phyloP scores from a whole-genome alignment of 2,113 vertebrate genomes.

The Passer montanus region DNA sequence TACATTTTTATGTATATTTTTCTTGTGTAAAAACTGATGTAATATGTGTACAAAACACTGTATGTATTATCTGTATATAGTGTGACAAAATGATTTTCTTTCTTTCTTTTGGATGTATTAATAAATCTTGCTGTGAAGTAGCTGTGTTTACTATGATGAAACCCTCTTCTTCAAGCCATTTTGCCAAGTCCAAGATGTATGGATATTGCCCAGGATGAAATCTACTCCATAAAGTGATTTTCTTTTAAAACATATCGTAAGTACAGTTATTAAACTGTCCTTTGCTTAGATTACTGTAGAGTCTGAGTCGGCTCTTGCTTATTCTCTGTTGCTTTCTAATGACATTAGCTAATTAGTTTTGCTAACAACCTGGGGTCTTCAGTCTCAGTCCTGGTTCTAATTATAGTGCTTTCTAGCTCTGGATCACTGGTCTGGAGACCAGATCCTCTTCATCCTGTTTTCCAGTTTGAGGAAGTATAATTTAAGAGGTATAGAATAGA shows the following conservation, averaged over 20 bases:
- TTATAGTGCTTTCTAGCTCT: constrained; percentile 14
- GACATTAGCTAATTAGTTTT: constrained; percentile 48
- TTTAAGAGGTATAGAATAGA: background rate
- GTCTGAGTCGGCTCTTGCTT: constrained; percentile 11
- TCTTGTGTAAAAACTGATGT: constrained; percentile 99
- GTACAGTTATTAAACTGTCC: constrained; percentile 38
- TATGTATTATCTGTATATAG: constrained; percentile 99
- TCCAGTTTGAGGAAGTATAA: background rate
- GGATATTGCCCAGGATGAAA: background rate
- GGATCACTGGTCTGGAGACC: background rate
- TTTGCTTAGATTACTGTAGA: constrained; percentile 20
- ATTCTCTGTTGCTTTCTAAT: constrained; percentile 41
- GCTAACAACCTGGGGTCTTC: background rate
- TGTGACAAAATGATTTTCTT: constrained; percentile 98
- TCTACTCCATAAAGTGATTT: background rate
- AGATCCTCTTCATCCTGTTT: background rate
- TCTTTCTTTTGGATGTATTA: constrained; percentile 99
- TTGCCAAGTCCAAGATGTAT: background rate
- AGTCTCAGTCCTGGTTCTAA: background rate
- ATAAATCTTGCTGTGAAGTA: constrained; percentile 99
- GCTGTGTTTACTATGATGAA: constrained; percentile 50
- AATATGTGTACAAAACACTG: constrained; percentile 99
- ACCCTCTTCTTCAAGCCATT: constrained; percentile 25
- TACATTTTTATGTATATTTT: constrained; percentile 99
- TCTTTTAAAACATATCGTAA: background rate